These are phyloP conservation scores for Sarcophilus harrisii DNA, from an alignment of 2,797 vertebrate genomes.

Conservation along the genomic window DNA sequence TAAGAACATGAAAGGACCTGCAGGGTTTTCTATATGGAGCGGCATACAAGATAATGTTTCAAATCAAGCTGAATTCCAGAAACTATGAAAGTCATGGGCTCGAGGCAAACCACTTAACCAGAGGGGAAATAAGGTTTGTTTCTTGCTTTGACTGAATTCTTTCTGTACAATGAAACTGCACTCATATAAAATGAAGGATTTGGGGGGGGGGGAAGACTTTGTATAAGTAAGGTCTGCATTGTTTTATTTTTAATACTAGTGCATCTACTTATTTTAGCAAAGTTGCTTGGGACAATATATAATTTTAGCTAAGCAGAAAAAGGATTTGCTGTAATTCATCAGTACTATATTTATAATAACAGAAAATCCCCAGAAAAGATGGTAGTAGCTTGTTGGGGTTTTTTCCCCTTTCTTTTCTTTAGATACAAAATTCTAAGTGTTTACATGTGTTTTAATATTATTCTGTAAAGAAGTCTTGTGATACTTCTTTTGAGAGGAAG, in stretches of 20 bases:
- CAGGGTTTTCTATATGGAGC: not conserved
- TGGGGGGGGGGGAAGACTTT: not conserved
- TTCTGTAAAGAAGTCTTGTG: not conserved
- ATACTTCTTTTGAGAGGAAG: not conserved
- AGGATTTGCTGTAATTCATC: constrained; percentile 12
- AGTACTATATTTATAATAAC: constrained; percentile 10
- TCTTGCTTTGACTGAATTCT: constrained; percentile 24
- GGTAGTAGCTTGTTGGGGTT: not conserved
- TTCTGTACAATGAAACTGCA: constrained; percentile 4
- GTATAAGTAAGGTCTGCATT: not conserved
- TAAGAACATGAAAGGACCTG: not conserved
- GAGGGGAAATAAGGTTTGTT: constrained; percentile 15
- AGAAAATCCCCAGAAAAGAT: constrained; percentile 29
- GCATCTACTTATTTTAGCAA: not conserved
- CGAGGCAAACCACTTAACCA: not conserved
- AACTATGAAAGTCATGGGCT: fast-evolving
- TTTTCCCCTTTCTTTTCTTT: constrained; percentile 10
- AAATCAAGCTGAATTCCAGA: constrained; percentile 38
- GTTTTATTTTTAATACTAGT: not conserved
- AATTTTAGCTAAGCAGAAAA: constrained; percentile 42
- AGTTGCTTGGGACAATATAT: constrained; percentile 25
- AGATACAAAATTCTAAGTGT: constrained; percentile 32
- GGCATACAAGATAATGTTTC: constrained; percentile 18
- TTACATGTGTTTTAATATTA: constrained; percentile 6
- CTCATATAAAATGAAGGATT: not conserved